phyloP scores from a whole-genome alignment of 2,888 invertebrate species.

The Drosophila engyochracea region DNA sequence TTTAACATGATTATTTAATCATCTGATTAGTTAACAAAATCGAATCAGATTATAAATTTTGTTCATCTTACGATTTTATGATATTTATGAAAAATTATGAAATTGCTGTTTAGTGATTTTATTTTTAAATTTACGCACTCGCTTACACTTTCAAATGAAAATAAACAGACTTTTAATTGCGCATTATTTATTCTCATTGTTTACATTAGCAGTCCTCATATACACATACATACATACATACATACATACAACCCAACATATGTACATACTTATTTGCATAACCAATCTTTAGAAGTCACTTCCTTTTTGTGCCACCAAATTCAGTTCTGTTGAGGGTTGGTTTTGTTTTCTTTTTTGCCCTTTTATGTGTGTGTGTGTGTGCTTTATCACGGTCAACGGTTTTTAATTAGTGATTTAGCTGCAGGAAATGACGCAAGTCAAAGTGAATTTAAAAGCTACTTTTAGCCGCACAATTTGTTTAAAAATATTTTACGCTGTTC shows the following conservation, averaged over 20 bases:
- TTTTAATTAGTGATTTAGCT: constrained; percentile 71
- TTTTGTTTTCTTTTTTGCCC: not conserved
- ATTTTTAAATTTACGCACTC: not conserved
- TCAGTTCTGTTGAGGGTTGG: not conserved
- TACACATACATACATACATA: not conserved
- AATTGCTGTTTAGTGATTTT: not conserved
- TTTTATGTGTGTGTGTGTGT: constrained; percentile 34
- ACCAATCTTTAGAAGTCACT: constrained; percentile 3
- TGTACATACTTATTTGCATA: not conserved
- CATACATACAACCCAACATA: not conserved
- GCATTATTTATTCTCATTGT: constrained; percentile 9
- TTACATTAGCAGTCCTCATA: not conserved
- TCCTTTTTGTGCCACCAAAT: constrained; percentile 12
- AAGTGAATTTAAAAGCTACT: constrained; percentile 58
- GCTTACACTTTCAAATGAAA: not conserved
- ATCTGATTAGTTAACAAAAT: not conserved
- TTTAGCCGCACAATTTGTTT: constrained; percentile 31
- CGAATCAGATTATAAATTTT: not conserved
- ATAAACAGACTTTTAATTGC: constrained; percentile 20
- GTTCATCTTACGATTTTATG: not conserved
- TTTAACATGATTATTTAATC: not conserved
- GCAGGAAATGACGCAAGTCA: constrained; percentile 55
- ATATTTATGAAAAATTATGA: not conserved
- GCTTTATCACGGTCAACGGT: constrained; percentile 69
- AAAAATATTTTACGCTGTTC: constrained; percentile 20